phyloP scores from a whole-genome alignment of 2,888 invertebrate species.

The Deilephila elpenor region DNA sequence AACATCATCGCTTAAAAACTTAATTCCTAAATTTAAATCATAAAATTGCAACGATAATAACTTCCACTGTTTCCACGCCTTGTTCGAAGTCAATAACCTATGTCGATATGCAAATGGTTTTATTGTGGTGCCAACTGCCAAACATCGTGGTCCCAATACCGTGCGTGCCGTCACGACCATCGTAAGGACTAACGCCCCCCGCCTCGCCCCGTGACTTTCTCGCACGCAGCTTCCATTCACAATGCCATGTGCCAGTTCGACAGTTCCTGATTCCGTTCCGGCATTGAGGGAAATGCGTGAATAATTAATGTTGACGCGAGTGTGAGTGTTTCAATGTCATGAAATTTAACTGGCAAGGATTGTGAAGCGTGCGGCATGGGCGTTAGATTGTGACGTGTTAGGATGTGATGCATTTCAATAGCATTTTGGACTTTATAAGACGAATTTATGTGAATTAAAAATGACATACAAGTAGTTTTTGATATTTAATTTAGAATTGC shows the following conservation, averaged over 20 bases:
- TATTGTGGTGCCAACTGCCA: conserved; percentile 28
- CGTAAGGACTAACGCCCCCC: conserved; percentile 50
- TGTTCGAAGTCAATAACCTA: conserved; percentile 20
- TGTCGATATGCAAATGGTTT: conserved; percentile 24
- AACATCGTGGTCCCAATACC: conserved; percentile 40
- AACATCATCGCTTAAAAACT: background rate
- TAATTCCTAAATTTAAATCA: background rate
- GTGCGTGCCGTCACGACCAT: conserved; percentile 54
- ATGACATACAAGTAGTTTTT: too few relatives aligned
- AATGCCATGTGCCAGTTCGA: conserved; percentile 44
- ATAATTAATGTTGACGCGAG: background rate
- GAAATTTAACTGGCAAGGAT: background rate
- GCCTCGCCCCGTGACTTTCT: conserved; percentile 44
- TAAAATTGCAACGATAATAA: background rate
- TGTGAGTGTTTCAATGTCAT: background rate
- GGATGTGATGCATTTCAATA: too few relatives aligned
- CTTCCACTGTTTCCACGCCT: background rate
- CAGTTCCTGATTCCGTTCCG: conserved; percentile 30
- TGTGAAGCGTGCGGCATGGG: background rate
- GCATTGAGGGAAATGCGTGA: conserved; percentile 11
- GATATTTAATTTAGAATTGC: too few relatives aligned
- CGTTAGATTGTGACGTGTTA: too few relatives aligned
- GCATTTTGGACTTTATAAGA: too few relatives aligned
- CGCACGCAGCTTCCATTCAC: conserved; percentile 68
- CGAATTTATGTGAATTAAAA: too few relatives aligned